phyloP scores from a whole-genome alignment of 2,797 vertebrate genomes.

The Clarias fuscus region DNA sequence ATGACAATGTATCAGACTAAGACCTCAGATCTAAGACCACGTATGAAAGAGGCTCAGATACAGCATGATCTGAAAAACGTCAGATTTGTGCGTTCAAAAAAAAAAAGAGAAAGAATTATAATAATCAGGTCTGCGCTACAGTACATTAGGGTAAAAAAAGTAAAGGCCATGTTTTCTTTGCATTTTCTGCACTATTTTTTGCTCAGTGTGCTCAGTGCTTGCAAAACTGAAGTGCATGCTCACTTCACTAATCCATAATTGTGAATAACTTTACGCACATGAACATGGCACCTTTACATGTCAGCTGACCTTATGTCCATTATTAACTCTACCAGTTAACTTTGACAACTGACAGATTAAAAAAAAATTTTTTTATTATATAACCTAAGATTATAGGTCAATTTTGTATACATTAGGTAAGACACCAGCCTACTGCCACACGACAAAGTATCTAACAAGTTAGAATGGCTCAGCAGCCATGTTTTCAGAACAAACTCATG shows the following conservation, averaged over 20 bases:
- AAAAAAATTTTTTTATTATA: not conserved
- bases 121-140: not conserved
- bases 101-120: not conserved
- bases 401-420: not conserved
- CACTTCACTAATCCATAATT: not conserved
- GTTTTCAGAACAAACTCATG: not conserved
- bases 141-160: not conserved
- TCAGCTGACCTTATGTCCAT: not conserved
- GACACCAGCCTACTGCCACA: not conserved
- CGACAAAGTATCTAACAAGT: not conserved
- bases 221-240: not conserved
- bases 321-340: not conserved
- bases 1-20: too few relatives aligned
- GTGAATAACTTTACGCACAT: not conserved
- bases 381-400: not conserved
- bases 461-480: not conserved
- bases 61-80: not conserved
- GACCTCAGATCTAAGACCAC: too few relatives aligned
- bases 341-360: not conserved
- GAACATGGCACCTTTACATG: not conserved
- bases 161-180: not conserved
- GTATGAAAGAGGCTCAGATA: too few relatives aligned
- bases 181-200: not conserved
- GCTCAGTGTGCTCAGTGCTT: not conserved
- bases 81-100: not conserved